A percentile compares a stretch with the other conserved stretches of the same genome.
Evolutionary conservation across 2,888 invertebrate genomes (phyloP).

Genomic region (Cheilosia urbana): DNA sequence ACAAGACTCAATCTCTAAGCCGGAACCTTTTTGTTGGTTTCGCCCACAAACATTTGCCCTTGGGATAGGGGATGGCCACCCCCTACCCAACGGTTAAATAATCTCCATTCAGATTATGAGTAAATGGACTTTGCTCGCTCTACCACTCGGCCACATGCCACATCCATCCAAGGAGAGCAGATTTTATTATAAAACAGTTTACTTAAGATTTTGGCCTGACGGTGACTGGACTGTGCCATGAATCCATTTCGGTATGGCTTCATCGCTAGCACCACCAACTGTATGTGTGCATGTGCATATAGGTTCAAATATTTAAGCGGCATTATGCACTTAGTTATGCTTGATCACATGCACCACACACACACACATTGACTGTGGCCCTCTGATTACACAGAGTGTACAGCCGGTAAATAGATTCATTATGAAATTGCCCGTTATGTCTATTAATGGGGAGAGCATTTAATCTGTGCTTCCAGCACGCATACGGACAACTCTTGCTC

Average conservation of each 20-base stretch:
- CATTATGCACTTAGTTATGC: constrained; percentile 64
- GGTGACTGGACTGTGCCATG: neutral
- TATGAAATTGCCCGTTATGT: constrained; percentile 72
- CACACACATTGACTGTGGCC: neutral
- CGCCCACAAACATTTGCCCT: constrained; percentile 6
- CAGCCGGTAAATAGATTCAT: constrained; percentile 68
- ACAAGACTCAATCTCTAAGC: constrained; percentile 42
- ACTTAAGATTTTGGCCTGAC: constrained; percentile 21
- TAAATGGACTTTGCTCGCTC: constrained; percentile 31
- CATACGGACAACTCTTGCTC: constrained; percentile 42
- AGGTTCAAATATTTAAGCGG: constrained; percentile 55
- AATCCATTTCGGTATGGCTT: constrained; percentile 42
- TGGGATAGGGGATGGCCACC: neutral
- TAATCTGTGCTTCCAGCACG: constrained; percentile 70
- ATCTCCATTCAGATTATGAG: constrained; percentile 29
- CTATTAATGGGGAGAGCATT: constrained; percentile 69
- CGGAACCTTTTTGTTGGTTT: neutral
- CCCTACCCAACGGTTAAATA: constrained; percentile 35
- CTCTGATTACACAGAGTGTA: constrained; percentile 1
- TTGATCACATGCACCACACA: constrained; percentile 35
- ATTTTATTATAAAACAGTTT: constrained; percentile 51
- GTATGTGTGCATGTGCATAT: neutral
- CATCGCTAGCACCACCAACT: constrained; percentile 27
- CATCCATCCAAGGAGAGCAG: constrained; percentile 6
- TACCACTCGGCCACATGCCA: neutral